Base-by-base conservation (phyloP, 2,113 vertebrate genomes). In the Tauraco erythrolophus region DNA sequence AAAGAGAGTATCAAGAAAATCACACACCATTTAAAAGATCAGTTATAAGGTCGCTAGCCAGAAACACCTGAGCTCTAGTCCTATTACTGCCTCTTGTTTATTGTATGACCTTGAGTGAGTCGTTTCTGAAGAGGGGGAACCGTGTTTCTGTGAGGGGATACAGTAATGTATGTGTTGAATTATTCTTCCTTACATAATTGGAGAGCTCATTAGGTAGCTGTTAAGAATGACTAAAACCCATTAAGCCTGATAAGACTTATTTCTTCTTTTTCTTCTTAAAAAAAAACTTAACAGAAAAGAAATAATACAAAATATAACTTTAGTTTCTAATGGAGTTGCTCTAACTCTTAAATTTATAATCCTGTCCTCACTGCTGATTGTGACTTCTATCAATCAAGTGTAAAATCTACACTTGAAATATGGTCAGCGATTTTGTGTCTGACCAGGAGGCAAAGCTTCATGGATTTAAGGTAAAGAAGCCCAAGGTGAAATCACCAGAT, bases 121-220 rank as follows among this genome's bases (percentile, higher is more conserved):
- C 27, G 65, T 62, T 85, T 60, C 43, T 62, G 54, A 84, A 90
- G 70, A 43, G 16, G 24, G 11, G 24, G 8, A 72, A n/a, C 39
- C 31, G 8, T 24, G 9, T 45, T 72, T 88, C 75, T 87, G 28
- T 54, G 46, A 70, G 24, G 19, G 46, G 56, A 68, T 66, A 33
- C 7, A 69, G 64, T 83, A 68, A 58, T 71, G 56, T 23, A 37
- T 27, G 48, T 94, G 60, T 5, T 41, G 41, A 66, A 84, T 74
- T 86, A 30, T 23, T 87, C 64, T 81, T 90, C 64, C 94, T 87
- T 81, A 76, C 25, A 30, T 79, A 87, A 79, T 53, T 89, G 57
- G 72, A 84, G 83, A 94, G 76, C 43, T 95, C 82, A 84, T 88
- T 86, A 89, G 83, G 31, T 91, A 89, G 76, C 65, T 89, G 64